phyloP scores from a whole-genome alignment of 2,797 vertebrate species.

The Trachops cirrhosus region DNA sequence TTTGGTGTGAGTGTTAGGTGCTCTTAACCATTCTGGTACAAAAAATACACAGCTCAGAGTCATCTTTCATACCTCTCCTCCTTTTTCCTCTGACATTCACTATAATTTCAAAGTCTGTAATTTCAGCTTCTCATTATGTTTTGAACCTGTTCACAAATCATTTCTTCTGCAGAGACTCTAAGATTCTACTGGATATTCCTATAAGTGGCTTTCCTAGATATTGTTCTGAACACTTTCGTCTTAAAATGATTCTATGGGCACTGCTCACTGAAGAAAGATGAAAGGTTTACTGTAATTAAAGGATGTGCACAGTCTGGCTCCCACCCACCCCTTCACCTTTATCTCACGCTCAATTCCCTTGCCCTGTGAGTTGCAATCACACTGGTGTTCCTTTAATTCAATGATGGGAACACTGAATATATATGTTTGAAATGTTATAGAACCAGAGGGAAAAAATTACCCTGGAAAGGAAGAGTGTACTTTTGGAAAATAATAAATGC shows the following conservation, averaged over 20 bases:
- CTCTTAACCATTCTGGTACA: background rate
- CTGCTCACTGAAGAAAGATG: background rate
- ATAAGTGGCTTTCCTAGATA: background rate
- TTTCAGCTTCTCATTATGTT: background rate
- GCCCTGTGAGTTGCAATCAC: background rate
- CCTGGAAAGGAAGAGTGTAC: background rate
- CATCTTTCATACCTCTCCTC: background rate
- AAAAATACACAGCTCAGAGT: background rate
- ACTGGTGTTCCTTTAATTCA: background rate
- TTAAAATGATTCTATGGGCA: background rate
- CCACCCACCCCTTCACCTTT: background rate
- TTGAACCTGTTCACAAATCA: background rate
- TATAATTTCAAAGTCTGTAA: background rate
- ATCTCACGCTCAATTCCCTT: background rate
- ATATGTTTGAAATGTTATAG: background rate
- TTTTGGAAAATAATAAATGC: background rate
- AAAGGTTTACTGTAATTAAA: background rate
- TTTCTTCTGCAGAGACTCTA: background rate
- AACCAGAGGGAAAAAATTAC: background rate
- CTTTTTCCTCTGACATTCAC: background rate
- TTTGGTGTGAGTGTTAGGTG: background rate
- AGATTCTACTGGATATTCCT: background rate
- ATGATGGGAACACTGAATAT: background rate
- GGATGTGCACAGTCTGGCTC: background rate
- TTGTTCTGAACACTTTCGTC: background rate